phyloP scores from a whole-genome alignment of 2,113 vertebrate species.

The Tiliqua scincoides region DNA sequence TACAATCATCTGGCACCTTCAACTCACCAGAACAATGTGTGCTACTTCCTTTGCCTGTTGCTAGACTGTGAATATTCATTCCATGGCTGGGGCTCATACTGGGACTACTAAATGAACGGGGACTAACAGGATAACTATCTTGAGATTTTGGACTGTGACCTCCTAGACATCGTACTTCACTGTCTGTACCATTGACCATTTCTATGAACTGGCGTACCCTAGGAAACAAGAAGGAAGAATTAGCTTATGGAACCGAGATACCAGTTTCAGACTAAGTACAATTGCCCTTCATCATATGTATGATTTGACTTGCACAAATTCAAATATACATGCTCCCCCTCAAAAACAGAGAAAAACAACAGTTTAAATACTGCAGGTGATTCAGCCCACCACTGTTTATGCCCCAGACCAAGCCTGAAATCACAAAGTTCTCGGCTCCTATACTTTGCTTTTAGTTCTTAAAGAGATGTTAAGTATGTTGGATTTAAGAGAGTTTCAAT shows the following conservation, averaged over 20 bases:
- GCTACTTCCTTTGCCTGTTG: conserved; percentile 83
- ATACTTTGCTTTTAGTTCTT: too few relatives aligned
- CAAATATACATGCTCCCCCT: too few relatives aligned
- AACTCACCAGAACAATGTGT: conserved; percentile 88
- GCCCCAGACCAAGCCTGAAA: too few relatives aligned
- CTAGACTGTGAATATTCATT: conserved; percentile 79
- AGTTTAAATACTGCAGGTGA: too few relatives aligned
- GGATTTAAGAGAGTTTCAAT: too few relatives aligned
- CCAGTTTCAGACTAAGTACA: background rate
- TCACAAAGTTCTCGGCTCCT: too few relatives aligned
- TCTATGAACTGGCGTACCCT: conserved; percentile 99
- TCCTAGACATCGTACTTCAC: conserved; percentile 95
- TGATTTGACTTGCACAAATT: too few relatives aligned
- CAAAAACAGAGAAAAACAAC: too few relatives aligned
- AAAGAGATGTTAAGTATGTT: too few relatives aligned
- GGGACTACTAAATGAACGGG: conserved; percentile 91
- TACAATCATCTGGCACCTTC: fast-evolving
- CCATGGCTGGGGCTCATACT: conserved; percentile 86
- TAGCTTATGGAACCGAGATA: conserved; percentile 34
- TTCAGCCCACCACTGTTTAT: too few relatives aligned
- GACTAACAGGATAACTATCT: conserved; percentile 94
- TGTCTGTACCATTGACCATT: conserved; percentile 99
- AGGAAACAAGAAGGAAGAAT: conserved; percentile 59
- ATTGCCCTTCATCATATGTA: background rate
- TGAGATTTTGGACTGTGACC: conserved; percentile 98